These are phyloP conservation scores for Pterophyllum scalare DNA, from an alignment of 2,113 vertebrate genomes.

Conservation along the genomic window DNA sequence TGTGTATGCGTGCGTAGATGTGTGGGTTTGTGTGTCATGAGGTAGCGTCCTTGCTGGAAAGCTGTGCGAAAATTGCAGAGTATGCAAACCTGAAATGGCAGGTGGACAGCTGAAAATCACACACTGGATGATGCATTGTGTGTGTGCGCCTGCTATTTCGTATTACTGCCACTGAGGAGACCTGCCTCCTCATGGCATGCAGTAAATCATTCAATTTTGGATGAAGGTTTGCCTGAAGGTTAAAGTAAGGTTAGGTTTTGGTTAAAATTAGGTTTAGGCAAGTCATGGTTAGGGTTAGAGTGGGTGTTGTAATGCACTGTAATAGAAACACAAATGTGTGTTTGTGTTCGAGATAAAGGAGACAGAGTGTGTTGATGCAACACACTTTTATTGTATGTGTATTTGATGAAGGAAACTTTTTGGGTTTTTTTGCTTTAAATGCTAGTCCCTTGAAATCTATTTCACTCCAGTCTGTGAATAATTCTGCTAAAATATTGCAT, in stretches of 20 bases:
- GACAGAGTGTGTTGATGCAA: not conserved
- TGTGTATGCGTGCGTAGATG: not conserved
- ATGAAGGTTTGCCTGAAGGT: not conserved
- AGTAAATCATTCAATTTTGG: not conserved
- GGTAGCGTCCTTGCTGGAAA: constrained; percentile 32
- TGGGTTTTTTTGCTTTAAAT: not conserved
- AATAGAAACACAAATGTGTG: not conserved
- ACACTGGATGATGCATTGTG: constrained; percentile 7
- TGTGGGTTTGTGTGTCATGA: constrained; percentile 23
- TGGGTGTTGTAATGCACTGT: not conserved
- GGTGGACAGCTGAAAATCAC: constrained; percentile 58
- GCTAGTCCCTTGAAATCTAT: not conserved
- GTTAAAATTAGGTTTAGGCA: constrained; percentile 1
- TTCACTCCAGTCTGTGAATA: constrained; percentile 30
- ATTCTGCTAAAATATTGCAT: constrained; percentile 41
- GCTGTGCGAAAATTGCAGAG: constrained; percentile 36
- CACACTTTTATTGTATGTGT: not conserved
- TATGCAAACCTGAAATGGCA: constrained; percentile 54
- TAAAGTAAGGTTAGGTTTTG: not conserved
- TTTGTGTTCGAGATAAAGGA: not conserved
- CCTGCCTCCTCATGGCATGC: not conserved
- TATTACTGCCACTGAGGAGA: not conserved
- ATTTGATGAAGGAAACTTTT: not conserved
- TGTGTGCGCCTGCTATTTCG: not conserved
- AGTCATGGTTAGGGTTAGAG: not conserved